Evolutionary conservation across 35 echinoderm and acorn worm genomes (phyloP).

Genomic region (Patiria miniata): DNA sequence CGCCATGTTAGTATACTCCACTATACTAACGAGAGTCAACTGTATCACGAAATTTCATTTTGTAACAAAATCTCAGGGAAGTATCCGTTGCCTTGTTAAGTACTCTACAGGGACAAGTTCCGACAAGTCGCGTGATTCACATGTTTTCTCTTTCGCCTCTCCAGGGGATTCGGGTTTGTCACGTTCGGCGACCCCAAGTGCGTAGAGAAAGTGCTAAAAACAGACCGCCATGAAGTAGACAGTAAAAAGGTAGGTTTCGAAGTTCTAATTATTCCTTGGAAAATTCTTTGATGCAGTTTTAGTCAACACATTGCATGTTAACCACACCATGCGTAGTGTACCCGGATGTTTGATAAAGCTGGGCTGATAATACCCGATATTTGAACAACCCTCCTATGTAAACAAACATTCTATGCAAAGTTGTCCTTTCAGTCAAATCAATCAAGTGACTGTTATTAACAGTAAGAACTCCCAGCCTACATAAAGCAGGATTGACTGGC

Average conservation of each 20-base stretch:
- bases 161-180: slow-evolving; percentile 98
- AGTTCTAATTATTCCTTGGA: not conserved
- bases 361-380: too few species aligned
- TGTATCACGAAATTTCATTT: not conserved
- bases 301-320: too few species aligned
- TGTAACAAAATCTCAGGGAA: not conserved
- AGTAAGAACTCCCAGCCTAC: too few species aligned
- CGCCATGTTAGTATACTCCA: too few species aligned
- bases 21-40: not conserved
- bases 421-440: too few species aligned
- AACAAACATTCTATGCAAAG: too few species aligned
- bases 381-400: too few species aligned
- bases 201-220: slow-evolving; percentile 97
- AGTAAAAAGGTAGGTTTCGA: slow-evolving; percentile 89
- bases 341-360: too few species aligned
- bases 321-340: too few species aligned
- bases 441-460: too few species aligned
- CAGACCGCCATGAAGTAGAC: slow-evolving; percentile 90
- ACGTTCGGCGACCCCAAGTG: slow-evolving; percentile 85
- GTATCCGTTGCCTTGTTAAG: not conserved
- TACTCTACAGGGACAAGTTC: not conserved
- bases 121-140: not conserved
- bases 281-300: not conserved
- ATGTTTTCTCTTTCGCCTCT: slow-evolving; percentile 50
- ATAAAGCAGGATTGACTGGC: too few species aligned